Conservation (phyloP, 2,797 vertebrate genomes). For the Acomys russatus region DNA sequence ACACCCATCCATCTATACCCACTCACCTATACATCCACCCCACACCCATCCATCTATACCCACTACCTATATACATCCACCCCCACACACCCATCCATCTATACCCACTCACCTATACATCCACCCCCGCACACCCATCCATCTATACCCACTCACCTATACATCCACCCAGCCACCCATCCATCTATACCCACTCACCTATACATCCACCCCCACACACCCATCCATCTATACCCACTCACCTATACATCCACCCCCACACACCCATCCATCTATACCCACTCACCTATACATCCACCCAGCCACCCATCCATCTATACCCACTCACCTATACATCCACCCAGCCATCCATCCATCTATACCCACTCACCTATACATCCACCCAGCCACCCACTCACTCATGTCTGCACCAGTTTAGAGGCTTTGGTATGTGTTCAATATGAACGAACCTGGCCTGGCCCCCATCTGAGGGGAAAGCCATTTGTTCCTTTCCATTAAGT, state of each 20-base stretch:
- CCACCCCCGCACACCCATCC: too few relatives aligned
- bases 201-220: background rate
- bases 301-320: background rate
- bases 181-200: background rate
- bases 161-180: too few relatives aligned
- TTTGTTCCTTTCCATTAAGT: background rate
- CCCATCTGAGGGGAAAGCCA: background rate
- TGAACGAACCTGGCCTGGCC: background rate
- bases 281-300: too few relatives aligned
- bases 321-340: background rate
- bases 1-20: background rate
- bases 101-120: too few relatives aligned
- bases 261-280: background rate
- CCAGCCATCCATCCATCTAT: background rate
- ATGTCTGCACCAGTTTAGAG: background rate
- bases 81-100: too few relatives aligned
- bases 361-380: background rate
- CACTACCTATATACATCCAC: too few relatives aligned
- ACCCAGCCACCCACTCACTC: background rate
- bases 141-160: too few relatives aligned
- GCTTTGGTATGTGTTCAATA: background rate
- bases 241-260: too few relatives aligned
- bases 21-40: background rate
- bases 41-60: too few relatives aligned
- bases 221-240: too few relatives aligned